Evolutionary conservation across 2,888 invertebrate genomes (phyloP), one percentile per base, ranked within the genome.

Genomic region (Heliconius hortense): DNA sequence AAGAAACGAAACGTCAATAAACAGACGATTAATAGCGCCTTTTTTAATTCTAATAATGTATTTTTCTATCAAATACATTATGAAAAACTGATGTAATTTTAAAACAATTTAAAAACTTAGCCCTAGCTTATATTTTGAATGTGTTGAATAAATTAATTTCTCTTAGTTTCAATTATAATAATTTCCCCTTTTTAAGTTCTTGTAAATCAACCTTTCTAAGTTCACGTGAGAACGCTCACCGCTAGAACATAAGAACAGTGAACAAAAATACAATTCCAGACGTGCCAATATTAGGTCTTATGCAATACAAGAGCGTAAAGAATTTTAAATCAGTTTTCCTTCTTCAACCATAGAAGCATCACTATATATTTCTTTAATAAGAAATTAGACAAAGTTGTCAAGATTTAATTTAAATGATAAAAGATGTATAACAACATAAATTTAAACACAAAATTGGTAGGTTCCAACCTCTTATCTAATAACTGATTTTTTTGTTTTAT

Each of bases 271-370:
- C 35, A 63, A 74, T 69, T 69, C 31, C 31, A 43, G 35, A 26
- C 69, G 69, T 59, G 71, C 69, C 56, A 69, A 56, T 60, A n/a
- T 60, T 28, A 66, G 24, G 3, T 63, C 62, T 74, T 74, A 74
- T 74, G 74, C 63, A 74, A 74, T 53, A 35, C 48, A 69, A 74
- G 21, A 26, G 63, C 63, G 69, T 74, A 69, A 69, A 69, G 48
- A 68, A 74, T 74, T 59, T 53, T 62, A 63, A 35, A 53, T 56
- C 56, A 69, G 69, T 74, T 69, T 69, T 69, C 35, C 53, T 39
- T 63, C 35, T 69, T 56, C 56, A 13, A 31, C 69, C 56, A 56
- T 35, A 69, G 35, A 28, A 69, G 53, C n/a, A 53, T 35, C 56
- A 56, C 31, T 56, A n/a, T 56, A n/a, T 69, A 15, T 48, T 18